Evolutionary conservation across 2,113 vertebrate species (phyloP), one percentile per base, ranked within the genome.

Genomic region (Larimichthys crocea): DNA sequence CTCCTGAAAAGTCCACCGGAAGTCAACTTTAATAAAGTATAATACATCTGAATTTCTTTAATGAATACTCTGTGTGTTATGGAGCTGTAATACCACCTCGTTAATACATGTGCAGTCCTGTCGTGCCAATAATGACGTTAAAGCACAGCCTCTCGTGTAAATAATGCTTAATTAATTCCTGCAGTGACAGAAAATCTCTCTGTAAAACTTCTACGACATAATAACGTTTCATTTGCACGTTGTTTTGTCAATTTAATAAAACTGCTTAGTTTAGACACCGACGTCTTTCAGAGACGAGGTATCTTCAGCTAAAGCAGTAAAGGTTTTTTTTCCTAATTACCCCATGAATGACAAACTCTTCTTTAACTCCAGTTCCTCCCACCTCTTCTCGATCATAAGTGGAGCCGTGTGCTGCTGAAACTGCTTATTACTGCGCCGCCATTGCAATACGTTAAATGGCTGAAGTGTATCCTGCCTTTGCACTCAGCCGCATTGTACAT

Each of bases 401-500:
- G 56, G 35, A 70, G 24, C 55, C 7, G 62, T 11, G 49, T 31
- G 14, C 40, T 35, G 74, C 76, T 79, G 35, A 55, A 53, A 11
- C 84, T 26, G 49, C 80, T 73, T 60, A 85, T 83, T 82, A 84
- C 24, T 8, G 35, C 5, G 4, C 35, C 7, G 22, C 82, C 24
- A 31, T 66, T 88, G 75, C 72, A 29, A 29, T n/a, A 72, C 35
- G 40, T 67, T 62, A 60, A 77, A 83, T 59, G 70, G 40, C 56
- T 86, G 22, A 55, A 85, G 80, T 79, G 55, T 17, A 42, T 76
- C 67, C 55, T 61, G 50, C 77, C 52, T 85, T 52, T 53, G 80
- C 86, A 49, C 75, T 84, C 48, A 9, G 73, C 67, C 48, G 72
- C 74, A 40, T 16, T 80, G 78, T 67, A 31, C 52, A 44, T 35